phyloP scores from a whole-genome alignment of 2,888 invertebrate species.

The Aleiodes leptofemur region DNA sequence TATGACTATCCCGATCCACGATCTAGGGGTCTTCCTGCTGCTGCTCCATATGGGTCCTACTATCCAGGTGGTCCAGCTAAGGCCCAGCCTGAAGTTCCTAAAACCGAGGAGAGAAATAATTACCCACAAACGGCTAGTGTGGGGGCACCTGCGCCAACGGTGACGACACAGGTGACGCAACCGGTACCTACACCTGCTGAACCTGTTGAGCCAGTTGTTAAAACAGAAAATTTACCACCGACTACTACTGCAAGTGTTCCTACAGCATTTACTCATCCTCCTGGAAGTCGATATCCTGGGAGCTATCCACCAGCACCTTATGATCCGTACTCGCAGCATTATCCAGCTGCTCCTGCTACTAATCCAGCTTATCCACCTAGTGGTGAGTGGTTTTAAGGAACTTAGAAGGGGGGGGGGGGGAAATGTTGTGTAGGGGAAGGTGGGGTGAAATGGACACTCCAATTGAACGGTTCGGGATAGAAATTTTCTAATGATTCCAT shows the following conservation, averaged over 20 bases:
- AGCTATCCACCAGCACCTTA: slow-evolving; percentile 72
- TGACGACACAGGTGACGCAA: background rate
- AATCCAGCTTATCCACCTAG: slow-evolving; percentile 68
- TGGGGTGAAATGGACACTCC: too few relatives aligned
- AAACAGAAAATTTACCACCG: slow-evolving; percentile 56
- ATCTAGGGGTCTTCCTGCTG: slow-evolving; percentile 64
- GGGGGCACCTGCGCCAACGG: slow-evolving; percentile 54
- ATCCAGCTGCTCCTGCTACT: slow-evolving; percentile 68
- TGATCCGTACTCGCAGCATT: slow-evolving; percentile 72
- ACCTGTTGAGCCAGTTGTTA: slow-evolving; percentile 53
- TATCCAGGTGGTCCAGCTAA: slow-evolving; percentile 63
- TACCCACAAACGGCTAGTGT: slow-evolving; percentile 59
- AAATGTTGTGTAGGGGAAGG: too few relatives aligned
- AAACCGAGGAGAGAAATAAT: slow-evolving; percentile 53
- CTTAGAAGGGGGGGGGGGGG: too few relatives aligned
- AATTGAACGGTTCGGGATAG: too few relatives aligned
- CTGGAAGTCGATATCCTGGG: slow-evolving; percentile 67
- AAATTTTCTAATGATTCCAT: too few relatives aligned
- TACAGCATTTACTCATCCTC: slow-evolving; percentile 72
- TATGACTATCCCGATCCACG: slow-evolving; percentile 71
- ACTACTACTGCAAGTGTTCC: slow-evolving; percentile 60
- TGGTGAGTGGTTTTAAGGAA: slow-evolving; percentile 60
- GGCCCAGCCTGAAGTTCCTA: slow-evolving; percentile 49
- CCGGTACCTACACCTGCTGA: background rate
- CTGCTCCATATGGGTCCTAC: slow-evolving; percentile 68